phyloP scores from a whole-genome alignment of 2,113 vertebrate genomes.

The Octodon degus region DNA sequence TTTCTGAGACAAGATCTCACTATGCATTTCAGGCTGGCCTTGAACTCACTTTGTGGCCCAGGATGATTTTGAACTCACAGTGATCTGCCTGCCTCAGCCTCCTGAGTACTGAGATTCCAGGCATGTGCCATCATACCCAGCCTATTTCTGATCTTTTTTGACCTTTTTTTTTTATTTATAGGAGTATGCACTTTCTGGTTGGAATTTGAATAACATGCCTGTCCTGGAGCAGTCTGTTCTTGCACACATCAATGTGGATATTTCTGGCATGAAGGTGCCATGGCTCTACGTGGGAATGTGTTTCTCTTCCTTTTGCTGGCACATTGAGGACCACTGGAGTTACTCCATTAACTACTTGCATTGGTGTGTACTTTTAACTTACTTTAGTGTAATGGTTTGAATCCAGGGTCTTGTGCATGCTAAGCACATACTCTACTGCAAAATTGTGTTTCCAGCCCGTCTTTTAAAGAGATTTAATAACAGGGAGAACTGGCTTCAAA shows the following conservation, averaged over 20 bases:
- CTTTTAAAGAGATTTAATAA: not conserved
- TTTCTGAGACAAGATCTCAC: too few species aligned
- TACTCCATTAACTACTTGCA: conserved; percentile 99
- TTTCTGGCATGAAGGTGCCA: conserved; percentile 99
- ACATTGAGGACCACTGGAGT: conserved; percentile 99
- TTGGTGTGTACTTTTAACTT: conserved; percentile 89
- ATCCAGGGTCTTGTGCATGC: not conserved
- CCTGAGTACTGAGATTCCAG: too few species aligned
- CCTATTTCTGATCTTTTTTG: not conserved
- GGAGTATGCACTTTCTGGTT: conserved; percentile 97
- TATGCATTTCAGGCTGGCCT: too few species aligned
- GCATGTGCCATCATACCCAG: too few species aligned
- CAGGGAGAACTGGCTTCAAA: conserved; percentile 36
- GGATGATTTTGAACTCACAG: too few species aligned
- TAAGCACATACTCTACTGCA: not conserved
- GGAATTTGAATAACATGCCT: conserved; percentile 99
- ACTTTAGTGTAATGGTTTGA: not conserved
- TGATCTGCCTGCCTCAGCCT: too few species aligned
- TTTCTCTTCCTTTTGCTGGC: conserved; percentile 99
- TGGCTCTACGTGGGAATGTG: conserved; percentile 99
- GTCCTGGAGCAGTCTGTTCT: conserved; percentile 98
- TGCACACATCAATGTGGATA: conserved; percentile 97
- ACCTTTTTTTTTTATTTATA: conserved; percentile 74
- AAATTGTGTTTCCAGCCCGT: not conserved
- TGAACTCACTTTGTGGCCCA: too few species aligned